phyloP scores from a whole-genome alignment of 1,140 invertebrate genomes.

The Colletes latitarsis region DNA sequence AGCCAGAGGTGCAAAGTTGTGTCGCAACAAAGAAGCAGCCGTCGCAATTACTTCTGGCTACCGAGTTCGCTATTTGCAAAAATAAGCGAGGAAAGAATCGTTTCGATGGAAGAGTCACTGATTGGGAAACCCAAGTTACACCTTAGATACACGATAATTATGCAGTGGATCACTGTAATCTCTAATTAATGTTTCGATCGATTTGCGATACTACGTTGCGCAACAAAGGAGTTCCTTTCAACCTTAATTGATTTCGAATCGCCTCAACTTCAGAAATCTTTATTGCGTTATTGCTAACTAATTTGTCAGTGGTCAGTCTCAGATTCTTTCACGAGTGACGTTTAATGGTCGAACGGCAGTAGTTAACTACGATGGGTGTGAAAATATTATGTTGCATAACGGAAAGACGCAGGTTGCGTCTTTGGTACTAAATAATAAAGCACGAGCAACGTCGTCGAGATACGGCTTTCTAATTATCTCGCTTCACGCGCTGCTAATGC shows the following conservation, averaged over 20 bases:
- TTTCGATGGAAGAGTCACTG: not conserved
- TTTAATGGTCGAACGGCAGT: not conserved
- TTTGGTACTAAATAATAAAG: conserved; percentile 52
- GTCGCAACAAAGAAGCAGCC: conserved; percentile 11
- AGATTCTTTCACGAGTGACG: not conserved
- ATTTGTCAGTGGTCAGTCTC: not conserved
- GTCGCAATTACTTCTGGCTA: conserved; percentile 1
- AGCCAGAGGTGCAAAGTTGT: conserved; percentile 47
- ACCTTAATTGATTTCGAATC: not conserved
- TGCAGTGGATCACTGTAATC: not conserved
- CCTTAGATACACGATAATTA: not conserved
- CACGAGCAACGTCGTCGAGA: conserved; percentile 19
- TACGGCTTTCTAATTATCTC: conserved; percentile 57
- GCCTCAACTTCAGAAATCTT: not conserved
- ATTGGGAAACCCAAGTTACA: too few relatives aligned
- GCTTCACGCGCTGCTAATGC: conserved; percentile 8
- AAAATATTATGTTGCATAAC: conserved; percentile 56
- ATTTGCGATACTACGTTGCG: not conserved
- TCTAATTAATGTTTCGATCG: not conserved
- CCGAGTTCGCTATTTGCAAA: not conserved
- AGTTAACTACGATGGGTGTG: conserved; percentile 22
- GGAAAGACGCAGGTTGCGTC: conserved; percentile 27
- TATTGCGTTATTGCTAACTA: not conserved
- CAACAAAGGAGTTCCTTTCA: not conserved
- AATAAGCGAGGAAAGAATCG: not conserved